These are phyloP conservation scores for Eulithis testata DNA, from an alignment of 2,888 invertebrate genomes.

Conservation along the genomic window DNA sequence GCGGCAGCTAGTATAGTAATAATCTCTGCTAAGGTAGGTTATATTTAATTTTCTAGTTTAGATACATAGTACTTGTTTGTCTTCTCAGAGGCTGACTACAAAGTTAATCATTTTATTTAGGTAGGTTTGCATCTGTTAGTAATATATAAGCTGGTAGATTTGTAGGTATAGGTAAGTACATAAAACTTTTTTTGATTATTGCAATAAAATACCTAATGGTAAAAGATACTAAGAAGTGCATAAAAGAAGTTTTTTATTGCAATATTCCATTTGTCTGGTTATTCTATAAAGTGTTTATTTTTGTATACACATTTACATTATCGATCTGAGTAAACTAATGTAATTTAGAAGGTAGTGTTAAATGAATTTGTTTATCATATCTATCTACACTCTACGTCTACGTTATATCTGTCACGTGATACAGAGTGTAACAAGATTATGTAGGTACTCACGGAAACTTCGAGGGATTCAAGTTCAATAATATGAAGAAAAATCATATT, in stretches of 20 bases:
- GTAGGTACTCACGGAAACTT: neutral
- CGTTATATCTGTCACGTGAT: slow-evolving; percentile 23
- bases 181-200: neutral
- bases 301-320: slow-evolving; percentile 10
- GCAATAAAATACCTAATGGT: slow-evolving; percentile 4
- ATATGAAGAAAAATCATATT: too few relatives aligned
- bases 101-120: too few relatives aligned
- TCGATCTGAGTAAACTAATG: slow-evolving; percentile 23
- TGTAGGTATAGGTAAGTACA: too few relatives aligned
- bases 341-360: slow-evolving; percentile 37
- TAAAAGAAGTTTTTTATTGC: slow-evolving; percentile 20
- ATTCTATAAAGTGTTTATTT: slow-evolving; percentile 16
- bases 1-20: too few relatives aligned
- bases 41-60: too few relatives aligned
- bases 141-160: too few relatives aligned
- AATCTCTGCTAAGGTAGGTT: too few relatives aligned
- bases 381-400: slow-evolving; percentile 8
- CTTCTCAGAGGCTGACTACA: too few relatives aligned
- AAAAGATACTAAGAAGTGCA: slow-evolving; percentile 6
- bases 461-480: too few relatives aligned
- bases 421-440: neutral
- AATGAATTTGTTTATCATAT: slow-evolving; percentile 35
- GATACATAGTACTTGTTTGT: too few relatives aligned
- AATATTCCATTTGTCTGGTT: slow-evolving; percentile 19
- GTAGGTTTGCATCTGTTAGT: too few relatives aligned